Conservation (phyloP, 2,888 invertebrate species). For the Heterodera filipjevi region DNA sequence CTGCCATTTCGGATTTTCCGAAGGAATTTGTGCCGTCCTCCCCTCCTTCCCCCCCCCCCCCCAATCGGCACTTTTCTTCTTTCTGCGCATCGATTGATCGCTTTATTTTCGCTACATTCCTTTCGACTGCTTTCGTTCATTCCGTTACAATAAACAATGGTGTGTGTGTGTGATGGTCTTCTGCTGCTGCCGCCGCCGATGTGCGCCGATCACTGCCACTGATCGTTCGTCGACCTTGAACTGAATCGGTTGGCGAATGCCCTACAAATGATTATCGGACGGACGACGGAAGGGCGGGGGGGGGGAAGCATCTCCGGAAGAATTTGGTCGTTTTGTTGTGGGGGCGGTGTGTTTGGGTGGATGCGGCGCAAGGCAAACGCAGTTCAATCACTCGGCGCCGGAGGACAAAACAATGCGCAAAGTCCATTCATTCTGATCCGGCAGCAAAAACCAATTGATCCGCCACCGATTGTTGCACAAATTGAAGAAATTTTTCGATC, state of each 20-base stretch:
- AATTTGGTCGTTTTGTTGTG: not conserved
- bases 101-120: not conserved
- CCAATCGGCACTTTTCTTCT: no score
- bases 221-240: constrained; percentile 3
- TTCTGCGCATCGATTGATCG: not conserved
- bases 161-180: not conserved
- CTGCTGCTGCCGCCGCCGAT: no score
- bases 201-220: not conserved
- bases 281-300: not conserved
- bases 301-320: not conserved
- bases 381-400: no score
- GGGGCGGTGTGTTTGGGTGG: not conserved
- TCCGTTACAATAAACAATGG: not conserved
- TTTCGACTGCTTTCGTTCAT: not conserved
- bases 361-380: not conserved
- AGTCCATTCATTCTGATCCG: no score
- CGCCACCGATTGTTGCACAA: no score
- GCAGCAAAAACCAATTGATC: no score
- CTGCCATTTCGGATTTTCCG: no score
- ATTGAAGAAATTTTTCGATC: no score
- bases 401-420: no score
- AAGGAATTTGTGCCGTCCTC: no score
- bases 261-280: not conserved
- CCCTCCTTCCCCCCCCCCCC: no score
- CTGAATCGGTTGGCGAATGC: not conserved